Percentiles rank a stretch among this genome's conserved stretches.
These are phyloP conservation scores for Drosophila truncata DNA, from an alignment of 1,140 invertebrate species.

Conservation along the genomic window DNA sequence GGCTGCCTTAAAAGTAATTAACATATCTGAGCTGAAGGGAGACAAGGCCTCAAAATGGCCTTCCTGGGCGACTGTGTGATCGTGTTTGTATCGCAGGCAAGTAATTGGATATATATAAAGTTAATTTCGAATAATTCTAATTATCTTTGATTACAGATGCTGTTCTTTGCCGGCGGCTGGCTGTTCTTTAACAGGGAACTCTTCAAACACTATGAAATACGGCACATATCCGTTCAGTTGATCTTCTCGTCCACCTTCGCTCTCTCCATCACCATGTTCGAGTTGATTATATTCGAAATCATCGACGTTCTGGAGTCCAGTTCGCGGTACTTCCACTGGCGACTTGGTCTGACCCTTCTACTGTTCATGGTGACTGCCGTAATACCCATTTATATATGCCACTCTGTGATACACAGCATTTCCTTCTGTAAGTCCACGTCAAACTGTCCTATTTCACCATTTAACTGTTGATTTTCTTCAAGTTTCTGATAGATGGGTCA, in stretches of 20 bases:
- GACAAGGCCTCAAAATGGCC: conserved; percentile 86
- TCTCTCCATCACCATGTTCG: conserved; percentile 99
- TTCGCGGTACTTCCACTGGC: conserved; percentile 98
- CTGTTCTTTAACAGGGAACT: conserved; percentile 99
- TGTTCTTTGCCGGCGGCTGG: conserved; percentile 99
- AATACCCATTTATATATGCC: conserved; percentile 98
- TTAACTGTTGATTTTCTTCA: conserved; percentile 72
- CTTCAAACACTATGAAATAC: conserved; percentile 99
- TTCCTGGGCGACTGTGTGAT: conserved; percentile 90
- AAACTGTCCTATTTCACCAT: neutral
- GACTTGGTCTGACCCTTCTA: conserved; percentile 95
- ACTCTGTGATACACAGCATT: conserved; percentile 97
- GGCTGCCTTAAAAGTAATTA: conserved; percentile 24
- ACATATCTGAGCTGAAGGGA: conserved; percentile 29
- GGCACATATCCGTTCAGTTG: conserved; percentile 96
- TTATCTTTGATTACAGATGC: conserved; percentile 87
- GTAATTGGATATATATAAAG: conserved; percentile 23
- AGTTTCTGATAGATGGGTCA: conserved; percentile 93
- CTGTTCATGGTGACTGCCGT: conserved; percentile 98
- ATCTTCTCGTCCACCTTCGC: conserved; percentile 99
- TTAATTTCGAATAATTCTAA: conserved; percentile 3
- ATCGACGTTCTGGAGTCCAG: conserved; percentile 96
- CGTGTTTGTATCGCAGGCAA: conserved; percentile 90
- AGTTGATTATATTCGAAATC: conserved; percentile 99
- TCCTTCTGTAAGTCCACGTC: conserved; percentile 91